Percentiles rank a stretch among this genome's conserved stretches.
Evolutionary conservation across 2,797 vertebrate genomes (phyloP).

Genomic region (Erithacus rubecula): DNA sequence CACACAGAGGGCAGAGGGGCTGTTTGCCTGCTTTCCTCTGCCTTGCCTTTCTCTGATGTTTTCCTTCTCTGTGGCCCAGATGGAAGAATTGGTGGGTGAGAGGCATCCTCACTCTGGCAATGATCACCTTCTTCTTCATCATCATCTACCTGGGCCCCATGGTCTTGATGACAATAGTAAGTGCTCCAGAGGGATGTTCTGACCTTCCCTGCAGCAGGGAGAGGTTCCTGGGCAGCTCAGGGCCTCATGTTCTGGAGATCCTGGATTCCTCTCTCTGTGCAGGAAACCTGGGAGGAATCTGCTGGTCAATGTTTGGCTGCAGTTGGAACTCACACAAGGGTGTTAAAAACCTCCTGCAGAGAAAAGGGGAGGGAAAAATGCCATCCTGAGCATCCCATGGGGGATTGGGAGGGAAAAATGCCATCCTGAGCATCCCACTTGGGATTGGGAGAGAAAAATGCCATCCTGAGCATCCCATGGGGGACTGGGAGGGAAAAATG

Average conservation of each 20-base stretch:
- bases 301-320: background rate
- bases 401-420: background rate
- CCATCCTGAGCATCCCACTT: background rate
- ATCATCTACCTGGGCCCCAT: conserved; percentile 98
- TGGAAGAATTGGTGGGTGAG: conserved; percentile 99
- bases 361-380: background rate
- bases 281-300: background rate
- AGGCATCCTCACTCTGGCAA: conserved; percentile 95
- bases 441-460: background rate
- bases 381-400: background rate
- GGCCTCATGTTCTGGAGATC: background rate
- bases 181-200: conserved; percentile 55
- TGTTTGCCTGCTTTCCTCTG: background rate
- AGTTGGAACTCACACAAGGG: background rate
- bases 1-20: background rate
- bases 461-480: too few relatives aligned
- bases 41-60: background rate
- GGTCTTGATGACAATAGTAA: conserved; percentile 97
- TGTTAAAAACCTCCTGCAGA: background rate
- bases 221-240: background rate
- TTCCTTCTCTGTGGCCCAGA: conserved; percentile 69
- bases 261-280: background rate
- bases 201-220: fast-evolving
- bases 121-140: conserved; percentile 98
- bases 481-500: background rate